Percentiles rank a stretch among this genome's conserved stretches.
Conservation (phyloP, 2,888 invertebrate genomes). For the Parelbella ahira region DNA sequence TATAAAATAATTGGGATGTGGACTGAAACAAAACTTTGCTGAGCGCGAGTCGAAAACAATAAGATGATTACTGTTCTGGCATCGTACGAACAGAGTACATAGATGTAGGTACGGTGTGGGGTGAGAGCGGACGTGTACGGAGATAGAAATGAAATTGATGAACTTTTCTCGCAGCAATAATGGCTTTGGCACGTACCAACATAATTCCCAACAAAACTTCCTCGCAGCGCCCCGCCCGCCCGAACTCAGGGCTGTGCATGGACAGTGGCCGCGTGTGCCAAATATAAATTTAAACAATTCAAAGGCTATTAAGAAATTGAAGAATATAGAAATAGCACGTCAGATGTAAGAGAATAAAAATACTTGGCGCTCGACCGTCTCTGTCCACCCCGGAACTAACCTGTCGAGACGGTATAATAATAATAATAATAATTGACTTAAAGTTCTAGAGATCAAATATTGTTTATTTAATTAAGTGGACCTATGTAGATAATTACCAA, state of each 20-base stretch:
- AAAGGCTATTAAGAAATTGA: no score
- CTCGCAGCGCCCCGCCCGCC: constrained; percentile 59
- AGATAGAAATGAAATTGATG: constrained; percentile 80
- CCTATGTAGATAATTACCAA: no score
- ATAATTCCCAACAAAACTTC: constrained; percentile 79
- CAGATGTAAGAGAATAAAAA: no score
- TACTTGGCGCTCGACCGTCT: no score
- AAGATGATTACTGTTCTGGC: constrained; percentile 25
- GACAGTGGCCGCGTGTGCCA: background rate
- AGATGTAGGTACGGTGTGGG: constrained; percentile 22
- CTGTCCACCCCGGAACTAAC: no score
- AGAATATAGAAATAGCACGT: no score
- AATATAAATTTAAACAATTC: no score
- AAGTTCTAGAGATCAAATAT: no score
- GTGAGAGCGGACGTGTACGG: constrained; percentile 40
- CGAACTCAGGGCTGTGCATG: constrained; percentile 55
- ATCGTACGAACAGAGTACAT: constrained; percentile 17
- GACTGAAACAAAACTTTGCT: background rate
- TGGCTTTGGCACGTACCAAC: constrained; percentile 81
- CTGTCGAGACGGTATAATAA: no score
- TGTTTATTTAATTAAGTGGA: no score
- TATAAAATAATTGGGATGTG: background rate
- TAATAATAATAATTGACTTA: no score
- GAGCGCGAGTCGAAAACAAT: constrained; percentile 12
- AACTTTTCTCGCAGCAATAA: constrained; percentile 81